phyloP scores from a whole-genome alignment of 1,140 invertebrate genomes.

The Marisa cornuarietis region DNA sequence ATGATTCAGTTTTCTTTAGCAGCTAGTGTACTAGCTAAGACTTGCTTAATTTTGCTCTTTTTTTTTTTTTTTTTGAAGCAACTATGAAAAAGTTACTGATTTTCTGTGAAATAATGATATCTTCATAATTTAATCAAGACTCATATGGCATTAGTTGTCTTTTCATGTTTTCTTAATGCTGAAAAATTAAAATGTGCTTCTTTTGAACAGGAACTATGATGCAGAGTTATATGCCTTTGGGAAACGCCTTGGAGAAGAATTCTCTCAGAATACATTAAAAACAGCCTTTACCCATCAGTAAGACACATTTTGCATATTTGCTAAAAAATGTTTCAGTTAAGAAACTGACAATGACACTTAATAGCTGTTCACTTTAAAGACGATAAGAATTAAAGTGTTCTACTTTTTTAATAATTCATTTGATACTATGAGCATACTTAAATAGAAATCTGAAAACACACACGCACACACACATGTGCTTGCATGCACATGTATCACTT shows the following conservation, averaged over 20 bases:
- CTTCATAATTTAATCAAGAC: not conserved
- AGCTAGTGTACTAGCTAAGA: not conserved
- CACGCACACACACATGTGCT: no score
- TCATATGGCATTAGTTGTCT: not conserved
- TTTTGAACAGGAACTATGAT: conserved; percentile 78
- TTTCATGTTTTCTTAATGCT: not conserved
- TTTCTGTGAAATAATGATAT: not conserved
- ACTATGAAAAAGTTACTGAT: not conserved
- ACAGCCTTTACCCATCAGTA: conserved; percentile 80
- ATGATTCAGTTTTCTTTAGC: not conserved
- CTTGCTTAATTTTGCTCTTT: not conserved
- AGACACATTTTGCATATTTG: not conserved
- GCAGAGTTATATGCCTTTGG: conserved; percentile 90
- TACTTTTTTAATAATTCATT: not conserved
- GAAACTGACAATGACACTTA: not conserved
- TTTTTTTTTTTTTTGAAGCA: not conserved
- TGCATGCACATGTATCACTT: no score
- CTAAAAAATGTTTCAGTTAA: not conserved
- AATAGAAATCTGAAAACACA: not conserved
- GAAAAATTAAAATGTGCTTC: not conserved
- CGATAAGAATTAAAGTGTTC: no score
- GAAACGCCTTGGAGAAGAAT: conserved; percentile 84
- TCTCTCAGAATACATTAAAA: conserved; percentile 76
- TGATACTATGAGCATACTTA: not conserved
- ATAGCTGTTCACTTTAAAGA: not conserved